phyloP scores from a whole-genome alignment of 2,888 invertebrate genomes.

The Teinopalpus imperialis region DNA sequence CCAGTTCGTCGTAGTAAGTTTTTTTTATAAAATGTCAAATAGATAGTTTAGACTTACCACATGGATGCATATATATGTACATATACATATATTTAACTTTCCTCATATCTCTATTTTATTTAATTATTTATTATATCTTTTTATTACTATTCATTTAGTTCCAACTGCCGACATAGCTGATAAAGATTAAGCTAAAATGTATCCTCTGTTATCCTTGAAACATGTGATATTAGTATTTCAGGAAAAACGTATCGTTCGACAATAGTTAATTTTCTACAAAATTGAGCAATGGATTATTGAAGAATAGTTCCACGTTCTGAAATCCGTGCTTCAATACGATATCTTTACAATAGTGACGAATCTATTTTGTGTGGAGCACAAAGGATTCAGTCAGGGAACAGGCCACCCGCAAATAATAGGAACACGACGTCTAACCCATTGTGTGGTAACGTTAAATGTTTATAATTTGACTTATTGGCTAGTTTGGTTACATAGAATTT shows the following conservation, averaged over 20 bases:
- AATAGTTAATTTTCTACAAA: constrained; percentile 26
- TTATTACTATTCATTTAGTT: no score
- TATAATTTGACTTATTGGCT: constrained; percentile 53
- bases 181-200: no score
- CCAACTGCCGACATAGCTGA: no score
- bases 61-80: no score
- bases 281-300: constrained; percentile 32
- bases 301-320: constrained; percentile 33
- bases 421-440: constrained; percentile 46
- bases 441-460: constrained; percentile 49
- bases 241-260: constrained; percentile 3
- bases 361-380: constrained; percentile 52
- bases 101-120: no score
- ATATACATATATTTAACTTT: no score
- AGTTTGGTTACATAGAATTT: constrained; percentile 22
- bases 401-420: constrained; percentile 71
- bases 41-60: neutral
- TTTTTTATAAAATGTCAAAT: constrained; percentile 18
- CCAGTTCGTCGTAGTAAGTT: constrained; percentile 36
- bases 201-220: no score
- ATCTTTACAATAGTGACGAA: constrained; percentile 58
- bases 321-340: constrained; percentile 37
- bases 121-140: no score
- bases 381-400: constrained; percentile 46
- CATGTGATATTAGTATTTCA: no score